Percentiles rank a stretch among this genome's conserved stretches.
These are phyloP conservation scores for Coboldia fuscipes DNA, from an alignment of 1,140 invertebrate genomes.

Conservation along the genomic window DNA sequence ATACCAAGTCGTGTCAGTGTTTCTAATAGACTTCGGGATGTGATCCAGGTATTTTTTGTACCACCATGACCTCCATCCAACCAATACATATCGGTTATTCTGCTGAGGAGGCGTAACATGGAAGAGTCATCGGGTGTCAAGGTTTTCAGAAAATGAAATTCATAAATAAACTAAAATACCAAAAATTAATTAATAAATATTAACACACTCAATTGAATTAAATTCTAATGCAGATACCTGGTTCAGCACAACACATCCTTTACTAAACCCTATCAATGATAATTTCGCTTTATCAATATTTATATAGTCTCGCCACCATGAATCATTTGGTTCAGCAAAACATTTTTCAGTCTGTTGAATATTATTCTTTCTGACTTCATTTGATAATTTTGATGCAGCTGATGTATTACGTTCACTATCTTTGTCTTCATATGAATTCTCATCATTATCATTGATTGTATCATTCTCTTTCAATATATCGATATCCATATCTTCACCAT, in stretches of 20 bases:
- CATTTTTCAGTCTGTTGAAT: too few relatives aligned
- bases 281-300: constrained; percentile 27
- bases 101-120: constrained; percentile 32
- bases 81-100: constrained; percentile 59
- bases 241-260: constrained; percentile 80
- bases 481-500: constrained; percentile 26
- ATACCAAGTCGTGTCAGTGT: constrained; percentile 44
- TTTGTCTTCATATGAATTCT: constrained; percentile 8
- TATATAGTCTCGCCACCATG: constrained; percentile 25
- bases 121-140: constrained; percentile 33
- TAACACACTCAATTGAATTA: constrained; percentile 1
- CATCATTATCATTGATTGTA: constrained; percentile 16
- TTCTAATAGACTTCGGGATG: constrained; percentile 41
- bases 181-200: not conserved
- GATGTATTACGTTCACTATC: not conserved
- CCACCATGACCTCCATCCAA: constrained; percentile 72
- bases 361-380: too few relatives aligned
- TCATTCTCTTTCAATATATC: constrained; percentile 27
- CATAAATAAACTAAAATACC: constrained; percentile 38
- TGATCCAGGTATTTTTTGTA: constrained; percentile 66
- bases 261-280: constrained; percentile 65
- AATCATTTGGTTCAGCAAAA: too few relatives aligned
- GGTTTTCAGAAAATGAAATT: constrained; percentile 50
- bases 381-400: constrained; percentile 6
- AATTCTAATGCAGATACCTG: constrained; percentile 26